Base-by-base conservation (phyloP, 2,113 vertebrate genomes). In the Dendrocopos noguchii region DNA sequence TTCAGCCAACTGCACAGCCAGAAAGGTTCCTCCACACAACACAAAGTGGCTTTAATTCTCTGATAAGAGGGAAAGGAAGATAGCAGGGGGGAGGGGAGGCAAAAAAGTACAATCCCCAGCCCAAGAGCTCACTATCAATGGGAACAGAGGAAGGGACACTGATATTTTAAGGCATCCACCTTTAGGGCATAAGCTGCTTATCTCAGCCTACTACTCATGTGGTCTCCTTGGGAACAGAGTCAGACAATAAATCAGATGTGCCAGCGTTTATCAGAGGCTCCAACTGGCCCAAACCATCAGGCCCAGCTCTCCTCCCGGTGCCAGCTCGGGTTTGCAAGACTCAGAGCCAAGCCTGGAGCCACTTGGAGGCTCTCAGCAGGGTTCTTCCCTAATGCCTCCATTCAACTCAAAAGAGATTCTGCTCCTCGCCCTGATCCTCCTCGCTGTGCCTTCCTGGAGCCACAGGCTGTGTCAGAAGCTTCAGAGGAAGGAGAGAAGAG, bases 161-260 rank as follows among this genome's bases (percentile, higher is more conserved):
- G 85, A 63, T 89, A 71, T 89, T 91, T 92, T 55, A 61, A 93
- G 63, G 80, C 75, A 17, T 85, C 88, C 96, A 91, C 95, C 95
- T 95, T 84, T 85, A 25, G 95, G 94, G 79, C 88, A 81, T 74
- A 47, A 94, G 90, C 87, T 2, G 91, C 82, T 93, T 88, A 91
- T 95, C 94, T 82, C 72, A 34, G 92, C 9, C 76, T 89, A 55
- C 75, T 94, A 3, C 78, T 25, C 24, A 4, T 21, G 60, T 73
- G 84, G 95, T 97, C 94, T 96, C 96, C 97, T 96, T 95, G 97
- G 96, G 97, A 97, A 97, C 97, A 0, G 68, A 91, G 91, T 60
- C 74, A 91, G 95, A 83, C 94, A 73, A 96, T 94, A 94, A 94
- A 96, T 95, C 93, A 94, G 91, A 81, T 90, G 91, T 92, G 94